Conservation (phyloP, 2,113 vertebrate genomes). For the Psittacula cyanocephala region DNA sequence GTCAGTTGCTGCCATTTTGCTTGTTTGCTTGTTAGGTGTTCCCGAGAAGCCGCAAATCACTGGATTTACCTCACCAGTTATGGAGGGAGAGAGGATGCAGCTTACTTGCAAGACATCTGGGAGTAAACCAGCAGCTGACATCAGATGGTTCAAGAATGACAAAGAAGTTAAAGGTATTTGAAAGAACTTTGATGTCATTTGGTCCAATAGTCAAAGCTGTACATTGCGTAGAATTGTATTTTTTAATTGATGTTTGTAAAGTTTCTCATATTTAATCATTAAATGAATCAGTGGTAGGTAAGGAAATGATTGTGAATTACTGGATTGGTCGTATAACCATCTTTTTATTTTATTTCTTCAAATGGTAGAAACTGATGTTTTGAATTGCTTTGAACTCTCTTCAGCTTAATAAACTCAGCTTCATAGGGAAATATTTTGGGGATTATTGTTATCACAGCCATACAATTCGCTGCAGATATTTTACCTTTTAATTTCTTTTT, state of each 20-base stretch:
- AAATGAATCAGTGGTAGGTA: not conserved
- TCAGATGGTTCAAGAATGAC: conserved; percentile 96
- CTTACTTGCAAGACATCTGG: conserved; percentile 93
- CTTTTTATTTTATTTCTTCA: not conserved
- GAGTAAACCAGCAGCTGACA: conserved; percentile 94
- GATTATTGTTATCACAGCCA: not conserved
- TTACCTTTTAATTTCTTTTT: not conserved
- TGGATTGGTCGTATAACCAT: not conserved
- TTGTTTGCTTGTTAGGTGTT: conserved; percentile 80
- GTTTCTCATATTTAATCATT: not conserved
- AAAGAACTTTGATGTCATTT: not conserved
- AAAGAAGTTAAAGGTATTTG: conserved; percentile 94
- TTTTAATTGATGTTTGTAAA: not conserved
- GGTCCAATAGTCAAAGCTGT: not conserved
- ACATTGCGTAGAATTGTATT: not conserved
- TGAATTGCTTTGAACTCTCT: not conserved
- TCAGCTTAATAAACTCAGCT: not conserved
- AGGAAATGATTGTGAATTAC: not conserved
- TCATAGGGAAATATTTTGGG: not conserved
- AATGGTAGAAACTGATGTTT: not conserved
- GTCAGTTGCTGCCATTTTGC: not conserved
- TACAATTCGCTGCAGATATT: not conserved
- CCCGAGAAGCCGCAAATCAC: conserved; percentile 93
- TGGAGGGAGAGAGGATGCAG: conserved; percentile 91
- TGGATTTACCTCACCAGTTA: conserved; percentile 91